phyloP scores from a whole-genome alignment of 2,888 invertebrate genomes.

The Lasioglossum leucozonium region DNA sequence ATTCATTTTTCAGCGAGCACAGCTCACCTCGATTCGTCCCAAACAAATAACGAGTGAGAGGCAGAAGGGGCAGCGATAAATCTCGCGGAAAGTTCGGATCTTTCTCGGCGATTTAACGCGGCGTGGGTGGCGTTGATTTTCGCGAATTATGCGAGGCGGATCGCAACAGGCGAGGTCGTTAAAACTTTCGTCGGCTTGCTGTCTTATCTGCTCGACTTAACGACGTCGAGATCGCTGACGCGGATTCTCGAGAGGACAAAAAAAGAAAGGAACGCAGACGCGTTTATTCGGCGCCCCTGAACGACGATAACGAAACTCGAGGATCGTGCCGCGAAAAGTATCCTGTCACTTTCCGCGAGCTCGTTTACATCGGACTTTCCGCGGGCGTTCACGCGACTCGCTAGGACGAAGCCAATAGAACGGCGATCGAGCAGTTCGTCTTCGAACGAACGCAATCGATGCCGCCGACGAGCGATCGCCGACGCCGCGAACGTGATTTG shows the following conservation, averaged over 20 bases:
- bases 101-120: conserved; percentile 28
- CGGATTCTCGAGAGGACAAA: conserved; percentile 16
- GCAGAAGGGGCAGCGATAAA: background rate
- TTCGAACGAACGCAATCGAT: background rate
- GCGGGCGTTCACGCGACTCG: background rate
- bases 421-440: background rate
- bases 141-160: conserved; percentile 23
- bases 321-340: conserved; percentile 69
- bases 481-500: conserved; percentile 10
- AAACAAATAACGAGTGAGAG: background rate
- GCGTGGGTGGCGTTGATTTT: background rate
- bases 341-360: conserved; percentile 72
- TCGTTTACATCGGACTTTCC: conserved; percentile 59
- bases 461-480: background rate
- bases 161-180: conserved; percentile 31
- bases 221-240: conserved; percentile 51
- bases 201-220: conserved; percentile 44
- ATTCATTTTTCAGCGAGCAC: background rate
- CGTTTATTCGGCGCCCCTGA: background rate
- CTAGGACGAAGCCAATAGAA: conserved; percentile 24
- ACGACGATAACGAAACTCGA: background rate
- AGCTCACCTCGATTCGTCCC: background rate
- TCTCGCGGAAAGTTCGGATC: background rate
- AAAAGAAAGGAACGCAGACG: no score
- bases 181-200: conserved; percentile 31